Evolutionary conservation across 2,113 vertebrate species (phyloP), one percentile per base, ranked within the genome.

Genomic region (Sprattus sprattus): DNA sequence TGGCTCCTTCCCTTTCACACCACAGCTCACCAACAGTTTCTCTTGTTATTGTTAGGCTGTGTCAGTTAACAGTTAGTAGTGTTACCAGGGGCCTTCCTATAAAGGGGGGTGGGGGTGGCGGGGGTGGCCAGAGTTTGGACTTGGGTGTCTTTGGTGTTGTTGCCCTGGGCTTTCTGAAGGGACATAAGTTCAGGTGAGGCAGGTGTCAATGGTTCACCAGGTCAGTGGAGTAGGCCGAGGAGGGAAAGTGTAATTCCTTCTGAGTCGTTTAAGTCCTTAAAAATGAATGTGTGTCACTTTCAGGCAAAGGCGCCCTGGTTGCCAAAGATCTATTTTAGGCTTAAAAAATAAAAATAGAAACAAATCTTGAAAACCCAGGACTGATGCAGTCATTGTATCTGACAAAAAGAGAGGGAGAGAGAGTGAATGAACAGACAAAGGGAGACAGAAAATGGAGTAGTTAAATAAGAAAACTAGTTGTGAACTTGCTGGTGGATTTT

Each of bases 221-320:
- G 89, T 93, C 91, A 91, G 88, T 90, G 83, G 92, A 90, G 90
- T 88, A 92, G 90, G 89, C 88, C 87, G 11, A 88, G 71, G 28
- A 32, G 88, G 84, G 90, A 93, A 91, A 93, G 94, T 91, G 44
- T 91, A 93, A 92, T 86, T 87, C 89, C 89, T 86, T 85, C 86
- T 92, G 80, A 91, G 89, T 90, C 81, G 49, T 84, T 93, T 90
- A 93, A 88, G 75, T 88, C 39, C 44, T 94, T 91, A 92, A 89
- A 4, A 81, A 22, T 0, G 75, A 85, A 94, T 92, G 85, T 92
- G 89, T 92, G 92, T 91, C 90, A 91, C 86, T 82, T 86, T 57
- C 28, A 81, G 81, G 25, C 83, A 87, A 54, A 83, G 11, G 18
- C n/a, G 39, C 39, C 39, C 39, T 39, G 39, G 39, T 39, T 3